phyloP scores from a whole-genome alignment of 1,140 invertebrate genomes.

The Pseudomyrmex dendroicus region DNA sequence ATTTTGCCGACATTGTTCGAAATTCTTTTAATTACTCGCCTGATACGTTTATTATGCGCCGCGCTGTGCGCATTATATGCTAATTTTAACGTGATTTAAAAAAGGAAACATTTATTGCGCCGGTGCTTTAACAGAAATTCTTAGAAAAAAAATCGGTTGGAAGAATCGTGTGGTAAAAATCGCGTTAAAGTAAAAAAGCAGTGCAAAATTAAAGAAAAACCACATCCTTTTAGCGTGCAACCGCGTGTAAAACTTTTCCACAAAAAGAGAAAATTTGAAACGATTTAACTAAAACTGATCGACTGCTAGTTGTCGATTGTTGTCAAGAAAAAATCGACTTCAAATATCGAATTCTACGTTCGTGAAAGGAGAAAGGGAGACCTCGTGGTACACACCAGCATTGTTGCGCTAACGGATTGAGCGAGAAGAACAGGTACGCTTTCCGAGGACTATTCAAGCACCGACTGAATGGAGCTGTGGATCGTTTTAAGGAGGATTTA shows the following conservation, averaged over 20 bases:
- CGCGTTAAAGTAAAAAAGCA: neutral
- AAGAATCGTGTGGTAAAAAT: no score
- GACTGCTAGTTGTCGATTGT: neutral
- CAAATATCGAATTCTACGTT: neutral
- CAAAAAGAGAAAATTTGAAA: no score
- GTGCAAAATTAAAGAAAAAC: neutral
- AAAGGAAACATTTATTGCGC: conserved; percentile 49
- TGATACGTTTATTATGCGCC: conserved; percentile 47
- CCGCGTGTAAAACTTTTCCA: neutral
- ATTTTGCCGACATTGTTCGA: conserved; percentile 57
- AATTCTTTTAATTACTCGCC: conserved; percentile 59
- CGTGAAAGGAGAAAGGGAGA: conserved; percentile 13
- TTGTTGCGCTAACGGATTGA: conserved; percentile 49
- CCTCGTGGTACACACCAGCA: conserved; percentile 20
- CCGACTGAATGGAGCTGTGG: conserved; percentile 57
- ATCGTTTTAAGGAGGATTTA: conserved; percentile 78
- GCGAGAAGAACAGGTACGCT: conserved; percentile 29
- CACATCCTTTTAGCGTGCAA: neutral
- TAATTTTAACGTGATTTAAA: conserved; percentile 48
- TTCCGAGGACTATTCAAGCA: conserved; percentile 50
- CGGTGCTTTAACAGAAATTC: neutral
- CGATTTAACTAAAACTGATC: no score
- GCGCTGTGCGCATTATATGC: conserved; percentile 49
- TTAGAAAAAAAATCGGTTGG: neutral
- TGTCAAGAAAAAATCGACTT: conserved; percentile 11